Evolutionary conservation across 92 coral and sea anemone species (phyloP), one percentile per base, ranked within the genome.

Genomic region (Parazoanthus atlanticus): DNA sequence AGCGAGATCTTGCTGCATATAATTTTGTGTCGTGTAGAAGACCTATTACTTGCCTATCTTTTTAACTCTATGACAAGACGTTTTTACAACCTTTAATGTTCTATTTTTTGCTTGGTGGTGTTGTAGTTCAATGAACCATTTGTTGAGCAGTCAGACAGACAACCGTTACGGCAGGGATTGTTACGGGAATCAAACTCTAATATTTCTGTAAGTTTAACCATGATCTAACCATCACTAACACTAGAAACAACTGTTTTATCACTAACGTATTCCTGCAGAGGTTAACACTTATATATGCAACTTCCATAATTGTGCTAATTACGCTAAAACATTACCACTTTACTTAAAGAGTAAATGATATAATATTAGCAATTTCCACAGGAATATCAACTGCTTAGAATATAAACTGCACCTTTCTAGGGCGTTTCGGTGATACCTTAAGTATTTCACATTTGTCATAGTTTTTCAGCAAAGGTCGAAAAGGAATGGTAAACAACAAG

Each of bases 201-300:
- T 40, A 25, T 77, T 77, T 77, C 81, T 77, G 81, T 77, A 76
- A 76, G 80, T 41, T 76, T 41, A 76, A 6, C 21, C 23, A 23
- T 16, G 9, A 15, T 73, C 12, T 32, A 15, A 32, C 77, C 43
- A 32, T 21, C 6, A 31, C 41, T 31, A 73, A 28, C 77, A 32
- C 17, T 30, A 31, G 33, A 73, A 73, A 16, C 12, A 29, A 72
- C 21, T 30, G 77, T 72, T 72, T 0, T 30, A 2, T 30, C 21
- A 31, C 36, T 12, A 36, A 31, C 76, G 21, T 31, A 31, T 6
- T 41, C 21, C 36, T 31, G 23, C 76, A 72, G 1, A 29, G 17
- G 32, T 29, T 28, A 70, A 71, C 21, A 71, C 21, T 5, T 71
- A 5, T 30, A 36, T 36, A 30, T 30, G n/a, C 34, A n/a, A 29